phyloP scores from a whole-genome alignment of 2,888 invertebrate species.

The Drosophila putrida region DNA sequence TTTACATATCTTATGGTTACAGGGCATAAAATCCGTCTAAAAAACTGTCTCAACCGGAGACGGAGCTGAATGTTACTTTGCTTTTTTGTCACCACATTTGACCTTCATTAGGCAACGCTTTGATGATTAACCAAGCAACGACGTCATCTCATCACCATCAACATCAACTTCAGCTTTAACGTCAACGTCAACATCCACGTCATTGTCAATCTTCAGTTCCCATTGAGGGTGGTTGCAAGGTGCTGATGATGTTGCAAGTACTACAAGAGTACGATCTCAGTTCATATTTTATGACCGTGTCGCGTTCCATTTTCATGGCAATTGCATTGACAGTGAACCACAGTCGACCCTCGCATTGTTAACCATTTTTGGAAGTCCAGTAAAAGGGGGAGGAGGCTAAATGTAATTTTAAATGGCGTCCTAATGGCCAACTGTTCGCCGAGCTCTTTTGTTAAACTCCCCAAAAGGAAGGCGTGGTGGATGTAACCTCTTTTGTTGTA shows the following conservation, averaged over 20 bases:
- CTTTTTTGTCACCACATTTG: conserved; percentile 53
- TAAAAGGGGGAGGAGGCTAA: conserved; percentile 4
- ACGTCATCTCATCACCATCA: conserved; percentile 21
- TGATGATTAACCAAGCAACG: conserved; percentile 44
- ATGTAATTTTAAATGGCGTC: conserved; percentile 57
- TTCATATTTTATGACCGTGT: conserved; percentile 20
- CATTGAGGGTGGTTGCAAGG: conserved; percentile 16
- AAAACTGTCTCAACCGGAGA: conserved; percentile 6
- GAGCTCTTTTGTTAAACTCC: conserved; percentile 34
- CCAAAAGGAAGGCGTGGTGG: conserved; percentile 8
- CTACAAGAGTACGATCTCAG: conserved; percentile 5
- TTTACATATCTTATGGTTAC: not conserved
- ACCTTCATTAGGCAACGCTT: conserved; percentile 68
- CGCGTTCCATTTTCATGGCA: conserved; percentile 37
- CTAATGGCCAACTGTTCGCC: conserved; percentile 48
- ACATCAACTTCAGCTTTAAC: conserved; percentile 7
- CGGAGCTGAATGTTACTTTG: not conserved
- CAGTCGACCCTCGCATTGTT: conserved; percentile 43
- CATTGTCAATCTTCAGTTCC: conserved; percentile 31
- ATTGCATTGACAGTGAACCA: conserved; percentile 72
- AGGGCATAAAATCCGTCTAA: conserved; percentile 4
- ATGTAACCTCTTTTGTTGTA: conserved; percentile 21
- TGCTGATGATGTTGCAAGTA: conserved; percentile 40
- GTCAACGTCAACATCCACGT: conserved; percentile 15
- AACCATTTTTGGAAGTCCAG: conserved; percentile 8